Base-by-base conservation (phyloP, 2,113 vertebrate genomes). In the Pseudorhombus dupliciocellatus region DNA sequence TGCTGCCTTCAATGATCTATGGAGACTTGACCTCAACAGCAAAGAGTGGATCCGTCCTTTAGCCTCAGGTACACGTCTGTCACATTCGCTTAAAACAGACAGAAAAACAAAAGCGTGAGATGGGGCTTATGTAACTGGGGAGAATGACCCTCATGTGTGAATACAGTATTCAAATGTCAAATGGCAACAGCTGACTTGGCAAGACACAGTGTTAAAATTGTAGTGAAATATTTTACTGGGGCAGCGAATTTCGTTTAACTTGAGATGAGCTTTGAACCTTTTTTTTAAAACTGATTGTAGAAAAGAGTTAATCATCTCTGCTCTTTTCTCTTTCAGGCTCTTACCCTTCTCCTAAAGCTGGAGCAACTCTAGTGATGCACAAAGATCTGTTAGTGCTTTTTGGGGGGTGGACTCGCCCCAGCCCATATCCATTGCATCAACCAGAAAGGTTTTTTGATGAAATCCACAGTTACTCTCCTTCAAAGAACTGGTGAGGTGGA, bases 21-120 rank as follows among this genome's bases (percentile, higher is more conserved):
- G 98, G 98, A 95, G 98, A 78, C 96, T 99, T 0, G 98, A 99
- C 92, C 95, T 99, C 20, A 99, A 99, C 80, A 99, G 97, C 92
- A 99, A 99, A 87, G 98, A 99, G 85, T 99, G 98, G 98, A 99
- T 99, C 87, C 95, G 98, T 40, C 98, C 97, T 21, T 93, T 98
- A 92, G 97, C 98, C 7, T 99, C 97, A 93, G 98, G 98, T 99
- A 90, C 0, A 59, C 74, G 24, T 57, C n/a, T 7, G 0, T 64
- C 28, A 5, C 48, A 2, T 44, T 9, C 54, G 30, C 30, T 24
- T n/a, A 42, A 61, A 5, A 20, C 4, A 7, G 14, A 50, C 18
- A 18, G 10, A 22, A 37, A 28, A 12, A 48, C 6, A 37, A 30
- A 5, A n/a, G n/a, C n/a, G n/a, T n/a, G n/a, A 51, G 22, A 42